Conservation (phyloP, 2,113 vertebrate genomes). For the Porphyrio hochstetteri region DNA sequence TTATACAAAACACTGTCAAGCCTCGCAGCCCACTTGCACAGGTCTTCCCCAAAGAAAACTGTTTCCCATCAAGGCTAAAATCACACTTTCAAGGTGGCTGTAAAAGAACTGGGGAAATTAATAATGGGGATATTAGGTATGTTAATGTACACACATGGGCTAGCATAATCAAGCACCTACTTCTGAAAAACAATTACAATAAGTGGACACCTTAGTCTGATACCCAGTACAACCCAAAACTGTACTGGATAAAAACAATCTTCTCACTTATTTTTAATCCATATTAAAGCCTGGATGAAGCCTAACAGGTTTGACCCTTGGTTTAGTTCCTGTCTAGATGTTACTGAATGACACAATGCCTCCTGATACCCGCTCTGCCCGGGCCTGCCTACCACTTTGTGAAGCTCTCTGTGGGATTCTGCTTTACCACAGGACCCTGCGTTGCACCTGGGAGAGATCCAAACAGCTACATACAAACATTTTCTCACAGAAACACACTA, state of each 20-base stretch:
- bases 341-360: not conserved
- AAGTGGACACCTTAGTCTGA: not conserved
- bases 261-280: not conserved
- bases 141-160: not conserved
- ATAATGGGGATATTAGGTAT: not conserved
- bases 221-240: not conserved
- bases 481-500: not conserved
- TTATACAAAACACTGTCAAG: not conserved
- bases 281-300: not conserved
- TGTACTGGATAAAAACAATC: not conserved
- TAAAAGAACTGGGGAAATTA: not conserved
- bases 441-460: not conserved
- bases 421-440: not conserved
- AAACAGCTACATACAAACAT: not conserved
- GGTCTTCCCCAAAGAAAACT: not conserved
- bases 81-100: not conserved
- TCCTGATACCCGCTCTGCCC: not conserved
- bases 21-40: not conserved
- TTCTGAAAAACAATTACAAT: not conserved
- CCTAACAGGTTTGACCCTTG: rapidly evolving
- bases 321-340: not conserved
- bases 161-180: not conserved
- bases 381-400: not conserved
- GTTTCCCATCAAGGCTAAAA: not conserved
- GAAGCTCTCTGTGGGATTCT: not conserved